Percentiles rank a stretch among this genome's conserved stretches.
phyloP scores from a whole-genome alignment of 2,888 invertebrate genomes.

The Vesta saturnalis region DNA sequence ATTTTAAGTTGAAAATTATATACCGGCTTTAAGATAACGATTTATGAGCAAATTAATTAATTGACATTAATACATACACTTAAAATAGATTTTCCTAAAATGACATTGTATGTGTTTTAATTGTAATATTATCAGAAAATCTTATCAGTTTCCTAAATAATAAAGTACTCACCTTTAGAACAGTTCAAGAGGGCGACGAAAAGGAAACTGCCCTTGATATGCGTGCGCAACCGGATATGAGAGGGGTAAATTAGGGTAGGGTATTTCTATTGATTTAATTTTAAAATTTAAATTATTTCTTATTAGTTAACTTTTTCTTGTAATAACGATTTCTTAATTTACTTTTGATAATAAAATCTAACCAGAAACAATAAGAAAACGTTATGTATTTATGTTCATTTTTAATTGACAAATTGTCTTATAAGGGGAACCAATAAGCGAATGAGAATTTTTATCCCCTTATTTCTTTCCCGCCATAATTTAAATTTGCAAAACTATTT shows the following conservation, averaged over 20 bases:
- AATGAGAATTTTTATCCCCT: too few species aligned
- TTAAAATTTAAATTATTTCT: not conserved
- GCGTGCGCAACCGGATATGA: slow-evolving; percentile 55
- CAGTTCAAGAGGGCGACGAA: slow-evolving; percentile 55
- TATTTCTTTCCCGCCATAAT: too few species aligned
- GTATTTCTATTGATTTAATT: slow-evolving; percentile 27
- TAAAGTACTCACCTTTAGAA: slow-evolving; percentile 47
- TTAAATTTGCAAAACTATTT: too few species aligned
- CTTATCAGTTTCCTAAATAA: slow-evolving; percentile 19
- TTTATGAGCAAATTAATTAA: not conserved
- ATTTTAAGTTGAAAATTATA: too few species aligned
- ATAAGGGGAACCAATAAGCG: too few species aligned
- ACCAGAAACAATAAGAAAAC: too few species aligned
- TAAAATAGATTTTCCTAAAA: not conserved
- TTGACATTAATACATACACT: not conserved
- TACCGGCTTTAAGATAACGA: not conserved
- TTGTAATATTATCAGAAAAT: slow-evolving; percentile 21
- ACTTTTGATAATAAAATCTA: not conserved
- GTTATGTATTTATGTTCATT: too few species aligned
- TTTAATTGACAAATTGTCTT: too few species aligned
- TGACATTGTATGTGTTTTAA: not conserved
- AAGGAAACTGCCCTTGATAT: slow-evolving; percentile 51
- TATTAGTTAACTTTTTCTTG: not conserved
- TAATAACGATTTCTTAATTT: not conserved
- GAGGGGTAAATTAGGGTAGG: slow-evolving; percentile 22